Percentiles rank a stretch among this genome's conserved stretches.
Conservation (phyloP, 2,113 vertebrate species). For the Galbula dea region DNA sequence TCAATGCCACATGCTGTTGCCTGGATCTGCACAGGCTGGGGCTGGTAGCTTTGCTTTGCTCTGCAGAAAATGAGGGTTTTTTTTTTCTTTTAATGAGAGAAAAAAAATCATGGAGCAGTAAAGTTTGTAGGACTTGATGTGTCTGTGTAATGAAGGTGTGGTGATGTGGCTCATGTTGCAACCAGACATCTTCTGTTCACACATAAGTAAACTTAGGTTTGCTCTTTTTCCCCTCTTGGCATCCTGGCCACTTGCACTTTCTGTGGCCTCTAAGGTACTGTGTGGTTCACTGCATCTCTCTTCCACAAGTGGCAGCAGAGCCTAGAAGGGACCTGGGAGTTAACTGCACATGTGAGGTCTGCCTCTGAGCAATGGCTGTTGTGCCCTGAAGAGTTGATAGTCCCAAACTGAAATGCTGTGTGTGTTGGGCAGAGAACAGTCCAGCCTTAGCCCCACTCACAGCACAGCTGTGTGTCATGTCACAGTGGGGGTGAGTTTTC, state of each 20-base stretch:
- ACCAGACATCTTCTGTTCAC: not conserved
- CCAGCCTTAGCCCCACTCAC: not conserved
- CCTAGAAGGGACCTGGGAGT: not conserved
- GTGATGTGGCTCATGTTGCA: not conserved
- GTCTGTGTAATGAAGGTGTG: fast-evolving
- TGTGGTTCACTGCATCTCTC: not conserved
- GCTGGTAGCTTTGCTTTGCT: not conserved
- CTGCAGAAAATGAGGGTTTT: not conserved
- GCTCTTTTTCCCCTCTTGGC: not conserved
- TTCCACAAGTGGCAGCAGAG: too few species aligned
- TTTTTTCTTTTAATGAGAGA: not conserved
- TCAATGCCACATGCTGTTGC: not conserved
- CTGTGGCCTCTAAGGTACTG: not conserved
- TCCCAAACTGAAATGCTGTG: not conserved
- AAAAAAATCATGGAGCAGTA: not conserved
- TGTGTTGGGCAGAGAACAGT: not conserved
- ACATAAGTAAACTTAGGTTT: fast-evolving
- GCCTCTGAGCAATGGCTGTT: fast-evolving
- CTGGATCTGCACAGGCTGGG: not conserved
- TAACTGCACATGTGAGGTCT: fast-evolving
- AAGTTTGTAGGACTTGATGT: fast-evolving
- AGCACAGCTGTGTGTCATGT: too few species aligned
- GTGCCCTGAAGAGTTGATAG: not conserved
- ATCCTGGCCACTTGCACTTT: not conserved
- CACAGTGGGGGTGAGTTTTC: fast-evolving